Percentiles rank a stretch among this genome's conserved stretches.
phyloP scores from a whole-genome alignment of 2,888 invertebrate genomes.

The Harpalus rufipes region DNA sequence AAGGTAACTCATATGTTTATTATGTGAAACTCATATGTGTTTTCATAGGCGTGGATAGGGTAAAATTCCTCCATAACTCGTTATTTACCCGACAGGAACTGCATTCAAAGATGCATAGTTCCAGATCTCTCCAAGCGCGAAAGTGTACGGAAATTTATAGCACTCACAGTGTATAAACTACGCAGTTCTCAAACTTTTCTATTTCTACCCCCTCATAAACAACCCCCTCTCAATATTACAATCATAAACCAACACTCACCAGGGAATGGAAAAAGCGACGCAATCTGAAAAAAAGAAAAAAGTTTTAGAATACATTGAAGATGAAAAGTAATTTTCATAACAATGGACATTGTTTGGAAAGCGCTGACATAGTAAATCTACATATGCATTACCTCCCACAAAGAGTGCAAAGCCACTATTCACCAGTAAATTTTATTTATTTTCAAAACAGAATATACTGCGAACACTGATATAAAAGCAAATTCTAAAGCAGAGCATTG shows the following conservation, averaged over 20 bases:
- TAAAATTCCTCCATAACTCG: conserved; percentile 1
- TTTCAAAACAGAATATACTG: conserved; percentile 61
- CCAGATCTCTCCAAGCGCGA: conserved; percentile 13
- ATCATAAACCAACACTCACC: conserved; percentile 8
- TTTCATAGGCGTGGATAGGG: not conserved
- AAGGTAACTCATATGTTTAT: too few relatives aligned
- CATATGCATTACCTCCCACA: conserved; percentile 60
- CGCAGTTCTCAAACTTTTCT: conserved; percentile 24
- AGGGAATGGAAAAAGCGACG: not conserved
- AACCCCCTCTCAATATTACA: conserved; percentile 3
- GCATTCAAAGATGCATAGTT: conserved; percentile 30
- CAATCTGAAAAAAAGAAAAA: conserved; percentile 21
- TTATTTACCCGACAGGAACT: conserved; percentile 14
- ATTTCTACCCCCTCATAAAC: not conserved
- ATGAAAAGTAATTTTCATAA: conserved; percentile 42
- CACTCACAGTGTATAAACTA: conserved; percentile 13
- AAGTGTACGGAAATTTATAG: conserved; percentile 26
- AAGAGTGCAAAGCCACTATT: conserved; percentile 60
- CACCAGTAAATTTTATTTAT: conserved; percentile 64
- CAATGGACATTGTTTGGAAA: conserved; percentile 53
- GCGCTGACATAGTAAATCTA: conserved; percentile 49
- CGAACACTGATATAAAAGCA: conserved; percentile 15
- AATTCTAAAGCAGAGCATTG: conserved; percentile 4
- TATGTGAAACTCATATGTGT: too few relatives aligned
- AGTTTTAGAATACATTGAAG: conserved; percentile 34